These are phyloP conservation scores for Amiota communis DNA, from an alignment of 2,888 invertebrate species.

Conservation along the genomic window DNA sequence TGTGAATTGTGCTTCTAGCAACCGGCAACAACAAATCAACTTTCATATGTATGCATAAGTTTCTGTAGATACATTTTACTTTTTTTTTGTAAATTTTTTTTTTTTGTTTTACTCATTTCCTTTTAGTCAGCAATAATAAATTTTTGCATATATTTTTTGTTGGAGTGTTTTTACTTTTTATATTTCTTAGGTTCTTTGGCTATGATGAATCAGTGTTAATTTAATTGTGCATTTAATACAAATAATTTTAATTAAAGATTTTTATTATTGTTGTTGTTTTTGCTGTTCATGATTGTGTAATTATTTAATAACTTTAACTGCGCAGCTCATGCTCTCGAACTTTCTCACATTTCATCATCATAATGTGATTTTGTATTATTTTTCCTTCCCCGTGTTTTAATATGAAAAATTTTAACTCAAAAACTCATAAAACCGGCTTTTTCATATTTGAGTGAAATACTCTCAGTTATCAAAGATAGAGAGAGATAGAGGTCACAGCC, in stretches of 20 bases:
- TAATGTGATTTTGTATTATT: neutral
- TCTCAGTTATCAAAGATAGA: neutral
- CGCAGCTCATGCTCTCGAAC: constrained; percentile 12
- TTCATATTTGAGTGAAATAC: constrained; percentile 15
- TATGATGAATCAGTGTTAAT: neutral
- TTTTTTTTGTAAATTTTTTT: neutral
- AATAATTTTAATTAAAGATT: neutral
- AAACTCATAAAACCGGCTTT: constrained; percentile 21
- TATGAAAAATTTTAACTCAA: neutral
- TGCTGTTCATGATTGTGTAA: neutral
- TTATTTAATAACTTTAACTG: neutral
- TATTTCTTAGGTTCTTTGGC: neutral
- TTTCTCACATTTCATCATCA: neutral
- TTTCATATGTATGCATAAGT: neutral
- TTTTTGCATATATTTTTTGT: no score
- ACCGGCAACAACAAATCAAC: no score
- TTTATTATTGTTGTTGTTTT: neutral
- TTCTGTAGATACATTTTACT: neutral
- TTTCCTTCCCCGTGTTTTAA: neutral
- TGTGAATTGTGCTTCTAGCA: no score
- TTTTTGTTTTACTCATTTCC: no score
- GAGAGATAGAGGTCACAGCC: no score
- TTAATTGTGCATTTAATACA: neutral
- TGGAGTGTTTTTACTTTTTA: neutral
- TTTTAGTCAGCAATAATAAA: no score